Evolutionary conservation across 2,797 vertebrate species (phyloP), one percentile per base, ranked within the genome.

Genomic region (Labeo calbasu): DNA sequence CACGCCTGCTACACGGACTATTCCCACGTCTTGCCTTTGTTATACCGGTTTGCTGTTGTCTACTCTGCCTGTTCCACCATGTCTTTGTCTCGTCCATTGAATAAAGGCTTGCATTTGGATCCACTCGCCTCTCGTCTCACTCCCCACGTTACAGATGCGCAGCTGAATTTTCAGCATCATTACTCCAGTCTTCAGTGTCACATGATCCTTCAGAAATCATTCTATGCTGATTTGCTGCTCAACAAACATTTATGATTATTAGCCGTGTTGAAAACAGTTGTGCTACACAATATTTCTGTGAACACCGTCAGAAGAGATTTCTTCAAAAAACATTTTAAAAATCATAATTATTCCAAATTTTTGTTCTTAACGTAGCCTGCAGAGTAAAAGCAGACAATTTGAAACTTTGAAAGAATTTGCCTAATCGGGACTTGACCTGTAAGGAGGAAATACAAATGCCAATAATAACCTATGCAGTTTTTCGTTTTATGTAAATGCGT

Each of bases 331-430:
- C 55, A n/a, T 36, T 57, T n/a, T 23, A 25, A 61, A 61, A 61
- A 61, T 61, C 23, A 2, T 13, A 25, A 61, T 13, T 25, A 25
- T 61, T 25, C 12, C 59, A 61, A 25, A 25, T 25, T 61, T 61
- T 61, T 5, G 12, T 11, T 61, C 57, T 61, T 57, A 57, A 9
- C 11, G 21, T n/a, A 23, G n/a, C 57, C n/a, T 51, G 65, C 19
- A 88, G 2, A 91, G 13, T 81, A 3, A 13, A n/a, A 91, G 13
- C 81, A 3, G 11, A n/a, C 77, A 32, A 55, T 11, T n/a, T 81
- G 36, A 87, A 5, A 78, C 2, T 21, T 55, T 85, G 53, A 6
- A 84, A 86, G 81, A 66, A 17, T 28, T 61, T 17, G 63, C 15
- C 28, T 32, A 19, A 66, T 61, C 23, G 0, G 2, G n/a, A 61